Base-by-base conservation (phyloP, 1,140 invertebrate genomes). In the Andrena cerasifolii region DNA sequence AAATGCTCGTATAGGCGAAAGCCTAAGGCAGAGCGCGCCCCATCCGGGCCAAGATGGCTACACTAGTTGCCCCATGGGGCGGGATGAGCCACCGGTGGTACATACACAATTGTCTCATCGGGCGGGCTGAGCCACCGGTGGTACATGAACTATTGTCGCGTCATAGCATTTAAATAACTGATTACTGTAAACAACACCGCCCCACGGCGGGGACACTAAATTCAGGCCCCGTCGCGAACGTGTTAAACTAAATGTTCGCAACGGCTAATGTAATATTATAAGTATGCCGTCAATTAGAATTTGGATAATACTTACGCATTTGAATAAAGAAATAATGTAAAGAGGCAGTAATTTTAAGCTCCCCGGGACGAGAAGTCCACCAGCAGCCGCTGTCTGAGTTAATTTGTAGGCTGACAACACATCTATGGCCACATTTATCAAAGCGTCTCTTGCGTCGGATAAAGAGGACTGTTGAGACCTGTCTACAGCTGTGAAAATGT, bases 381-480 rank as follows among this genome's bases (percentile, higher is more conserved):
- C 94, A 6, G 91, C 91, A 47, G 95, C 94, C 65, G 95, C 93
- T 84, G 95, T 95, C 88, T 97, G 94, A 33, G 95, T 94, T 45
- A 95, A 83, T 88, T 96, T 96, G 90, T 96, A 99, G 5, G 98
- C 95, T 61, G 95, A 95, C 33, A 99, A 92, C 78, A 97, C 95
- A 93, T 99, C 99, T 56, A 99, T 95, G 3, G 96, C 97, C 49
- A 98, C 98, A 93, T 99, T 99, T 53, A 99, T 97, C 72, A 99
- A 94, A 12, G 98, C 99, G 92, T 99, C 99, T 61, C 98, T 93
- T 4, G 99, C 99, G 93, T 99, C 99, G 4, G 95, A 94, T 84
- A 99, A 92, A 51, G 96, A 97, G 14, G 97, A 96, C 53, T 96
- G 94, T 76, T 97, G 93, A 76, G 97, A 98, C 63, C 98, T 94